Evolutionary conservation across 2,113 vertebrate species (phyloP).

Genomic region (Leptobrachium leishanense): DNA sequence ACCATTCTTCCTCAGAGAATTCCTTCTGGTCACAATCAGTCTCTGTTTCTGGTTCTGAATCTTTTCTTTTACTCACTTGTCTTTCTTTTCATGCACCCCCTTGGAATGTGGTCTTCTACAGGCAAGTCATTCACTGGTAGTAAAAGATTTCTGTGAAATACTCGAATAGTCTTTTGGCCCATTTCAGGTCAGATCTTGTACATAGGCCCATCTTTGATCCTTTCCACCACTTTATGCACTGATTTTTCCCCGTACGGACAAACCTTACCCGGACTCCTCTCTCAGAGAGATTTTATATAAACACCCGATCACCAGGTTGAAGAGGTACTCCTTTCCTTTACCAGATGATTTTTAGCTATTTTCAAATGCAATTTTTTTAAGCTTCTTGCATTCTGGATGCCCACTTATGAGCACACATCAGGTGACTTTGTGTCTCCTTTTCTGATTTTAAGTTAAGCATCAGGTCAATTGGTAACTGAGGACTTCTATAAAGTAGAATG

Average conservation of each 20-base stretch:
- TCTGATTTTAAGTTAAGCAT: slow-evolving; percentile 24
- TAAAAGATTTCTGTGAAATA: neutral
- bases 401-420: neutral
- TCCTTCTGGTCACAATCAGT: too few species aligned
- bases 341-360: neutral
- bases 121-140: too few species aligned
- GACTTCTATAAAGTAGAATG: slow-evolving; percentile 52
- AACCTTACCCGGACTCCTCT: slow-evolving; percentile 14
- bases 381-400: neutral
- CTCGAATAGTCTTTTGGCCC: neutral
- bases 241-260: neutral
- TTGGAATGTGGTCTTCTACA: too few species aligned
- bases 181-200: too few species aligned
- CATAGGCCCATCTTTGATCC: neutral
- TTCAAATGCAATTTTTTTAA: too few species aligned
- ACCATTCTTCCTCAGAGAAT: too few species aligned
- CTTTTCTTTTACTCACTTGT: too few species aligned
- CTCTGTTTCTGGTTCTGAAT: too few species aligned
- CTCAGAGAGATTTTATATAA: neutral
- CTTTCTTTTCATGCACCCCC: too few species aligned
- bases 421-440: slow-evolving; percentile 31
- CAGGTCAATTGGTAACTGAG: slow-evolving; percentile 52
- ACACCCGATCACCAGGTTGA: neutral
- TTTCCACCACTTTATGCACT: neutral
- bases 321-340: neutral